phyloP scores from a whole-genome alignment of 2,797 vertebrate genomes.

The Parauchenoglanis punctatus region DNA sequence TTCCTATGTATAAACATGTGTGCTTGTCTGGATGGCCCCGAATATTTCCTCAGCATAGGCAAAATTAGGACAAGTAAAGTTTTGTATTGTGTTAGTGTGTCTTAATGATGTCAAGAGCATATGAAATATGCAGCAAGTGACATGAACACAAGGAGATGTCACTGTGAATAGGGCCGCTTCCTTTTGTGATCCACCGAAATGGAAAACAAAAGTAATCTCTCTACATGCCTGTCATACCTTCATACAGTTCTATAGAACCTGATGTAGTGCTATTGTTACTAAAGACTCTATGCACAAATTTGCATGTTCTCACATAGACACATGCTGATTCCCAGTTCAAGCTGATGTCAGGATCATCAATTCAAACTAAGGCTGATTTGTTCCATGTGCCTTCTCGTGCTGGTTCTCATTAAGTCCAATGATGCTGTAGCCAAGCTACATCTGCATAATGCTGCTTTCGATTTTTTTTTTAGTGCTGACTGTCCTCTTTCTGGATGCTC shows the following conservation, averaged over 20 bases:
- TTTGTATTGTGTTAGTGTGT: constrained; percentile 33
- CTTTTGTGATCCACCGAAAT: constrained; percentile 52
- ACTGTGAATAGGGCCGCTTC: constrained; percentile 37
- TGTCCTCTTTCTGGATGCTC: constrained; percentile 1
- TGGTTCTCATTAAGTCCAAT: constrained; percentile 44
- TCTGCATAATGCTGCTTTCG: constrained; percentile 46
- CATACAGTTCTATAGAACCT: constrained; percentile 40
- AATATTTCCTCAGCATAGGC: constrained; percentile 41
- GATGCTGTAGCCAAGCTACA: background rate
- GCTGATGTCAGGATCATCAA: constrained; percentile 30
- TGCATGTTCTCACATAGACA: constrained; percentile 34
- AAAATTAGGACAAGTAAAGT: constrained; percentile 50
- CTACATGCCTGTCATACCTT: constrained; percentile 42
- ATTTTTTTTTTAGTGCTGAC: constrained; percentile 4
- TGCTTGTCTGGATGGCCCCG: constrained; percentile 9
- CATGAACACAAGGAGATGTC: constrained; percentile 26
- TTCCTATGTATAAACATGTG: constrained; percentile 15
- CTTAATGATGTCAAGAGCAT: constrained; percentile 55
- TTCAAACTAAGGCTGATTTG: constrained; percentile 37
- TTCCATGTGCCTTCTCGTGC: background rate
- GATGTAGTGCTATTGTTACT: constrained; percentile 38
- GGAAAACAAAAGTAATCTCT: constrained; percentile 51
- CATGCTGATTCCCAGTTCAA: constrained; percentile 11
- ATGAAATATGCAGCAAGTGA: constrained; percentile 56
- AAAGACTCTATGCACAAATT: background rate